Conservation (phyloP, 1,140 invertebrate genomes). For the Cephus cinctus region DNA sequence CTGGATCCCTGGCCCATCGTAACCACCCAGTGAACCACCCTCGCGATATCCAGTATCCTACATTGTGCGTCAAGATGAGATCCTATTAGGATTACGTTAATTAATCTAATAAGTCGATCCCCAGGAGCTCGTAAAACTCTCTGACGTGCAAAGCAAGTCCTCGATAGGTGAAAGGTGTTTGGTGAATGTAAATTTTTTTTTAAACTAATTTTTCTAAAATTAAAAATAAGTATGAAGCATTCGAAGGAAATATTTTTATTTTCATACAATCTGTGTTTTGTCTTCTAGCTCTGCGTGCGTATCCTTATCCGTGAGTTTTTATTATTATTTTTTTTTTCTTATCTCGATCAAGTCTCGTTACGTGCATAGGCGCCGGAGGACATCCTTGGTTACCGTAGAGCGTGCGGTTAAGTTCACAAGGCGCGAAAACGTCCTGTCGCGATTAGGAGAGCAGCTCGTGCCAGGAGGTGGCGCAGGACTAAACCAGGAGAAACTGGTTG, state of each 20-base stretch:
- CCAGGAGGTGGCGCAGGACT: slow-evolving; percentile 51
- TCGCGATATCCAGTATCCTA: slow-evolving; percentile 40
- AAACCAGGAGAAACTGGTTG: slow-evolving; percentile 31
- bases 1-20: no score
- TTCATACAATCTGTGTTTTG: no score
- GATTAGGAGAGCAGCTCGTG: slow-evolving; percentile 41
- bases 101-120: slow-evolving; percentile 44
- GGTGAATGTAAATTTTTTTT: no score
- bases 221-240: no score
- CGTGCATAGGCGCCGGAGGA: neutral
- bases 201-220: no score
- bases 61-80: slow-evolving; percentile 50
- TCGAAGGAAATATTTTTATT: no score
- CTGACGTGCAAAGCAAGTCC: no score
- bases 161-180: no score
- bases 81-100: slow-evolving; percentile 52
- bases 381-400: no score
- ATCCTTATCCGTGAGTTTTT: slow-evolving; percentile 4
- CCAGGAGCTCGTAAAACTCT: neutral
- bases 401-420: slow-evolving; percentile 38
- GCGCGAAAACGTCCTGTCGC: slow-evolving; percentile 45
- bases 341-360: neutral
- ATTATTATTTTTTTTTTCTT: slow-evolving; percentile 14
- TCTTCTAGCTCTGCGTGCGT: no score
- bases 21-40: no score